Evolutionary conservation across 2,888 invertebrate genomes (phyloP), one percentile per base, ranked within the genome.

Genomic region (Sceliomorpha sp.): DNA sequence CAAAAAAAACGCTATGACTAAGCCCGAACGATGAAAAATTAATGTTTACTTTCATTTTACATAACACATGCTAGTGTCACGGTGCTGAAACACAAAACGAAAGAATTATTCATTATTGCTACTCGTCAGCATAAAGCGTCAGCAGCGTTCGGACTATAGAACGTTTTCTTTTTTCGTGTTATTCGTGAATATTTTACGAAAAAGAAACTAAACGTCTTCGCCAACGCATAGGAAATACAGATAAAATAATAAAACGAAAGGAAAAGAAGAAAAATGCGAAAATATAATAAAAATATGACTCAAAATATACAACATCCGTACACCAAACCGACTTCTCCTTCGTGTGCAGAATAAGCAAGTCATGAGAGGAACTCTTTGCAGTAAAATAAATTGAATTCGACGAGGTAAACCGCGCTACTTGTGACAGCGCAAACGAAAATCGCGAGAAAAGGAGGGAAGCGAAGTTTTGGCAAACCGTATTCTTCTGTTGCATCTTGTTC

Each of bases 101-200:
- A 3, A 8, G 44, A 55, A 55, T 55, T 36, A 55, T 55, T 55
- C 36, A 55, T n/a, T n/a, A 45, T 26, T 29, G 26, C 10, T 9
- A 15, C 44, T 9, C 44, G 37, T 9, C n/a, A n/a, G 27, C 15
- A 15, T 32, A 45, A 55, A 55, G 32, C 36, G 24, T 55, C 44
- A 20, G 36, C 31, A 32, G 29, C 27, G 20, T 44, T 55, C 29
- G 17, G 40, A 27, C 44, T 37, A 17, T 37, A 32, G 44, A 44
- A 55, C 24, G 9, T 36, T n/a, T 15, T 55, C 34, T 44, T 48
- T 44, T 55, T 15, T 8, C 20, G 10, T 12, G 27, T 15, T 2
- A 15, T 45, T 44, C 29, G 44, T 55, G 55, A 55, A 55, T 45
- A 37, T 37, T 45, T 44, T 27, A 36, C 15, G 10, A 9, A 4